Evolutionary conservation across 2,113 vertebrate species (phyloP).

Genomic region (Rhinolophus ferrumequinum): DNA sequence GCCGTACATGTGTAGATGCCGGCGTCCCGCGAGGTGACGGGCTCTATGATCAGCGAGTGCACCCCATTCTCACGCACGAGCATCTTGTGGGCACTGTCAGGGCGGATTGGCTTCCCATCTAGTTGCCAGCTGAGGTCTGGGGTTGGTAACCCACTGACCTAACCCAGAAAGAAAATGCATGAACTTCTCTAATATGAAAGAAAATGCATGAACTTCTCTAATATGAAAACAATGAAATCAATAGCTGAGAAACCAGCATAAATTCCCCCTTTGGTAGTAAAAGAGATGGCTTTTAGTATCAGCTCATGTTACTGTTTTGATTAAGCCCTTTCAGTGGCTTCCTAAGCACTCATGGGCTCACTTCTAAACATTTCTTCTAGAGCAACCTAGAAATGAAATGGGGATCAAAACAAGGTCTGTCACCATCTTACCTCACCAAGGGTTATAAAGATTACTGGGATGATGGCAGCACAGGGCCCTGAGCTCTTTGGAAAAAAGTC

Average conservation of each 20-base stretch:
- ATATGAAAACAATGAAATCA: not conserved
- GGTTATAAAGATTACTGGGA: not conserved
- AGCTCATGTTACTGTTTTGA: not conserved
- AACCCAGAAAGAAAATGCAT: constrained; percentile 27
- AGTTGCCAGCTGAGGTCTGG: constrained; percentile 98
- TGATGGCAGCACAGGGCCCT: not conserved
- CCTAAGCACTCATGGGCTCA: not conserved
- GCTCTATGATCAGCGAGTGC: constrained; percentile 97
- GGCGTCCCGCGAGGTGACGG: constrained; percentile 93
- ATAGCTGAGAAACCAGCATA: not conserved
- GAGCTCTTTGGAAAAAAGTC: not conserved
- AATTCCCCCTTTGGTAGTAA: not conserved
- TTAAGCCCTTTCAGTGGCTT: not conserved
- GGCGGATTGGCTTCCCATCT: constrained; percentile 93
- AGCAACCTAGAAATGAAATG: not conserved
- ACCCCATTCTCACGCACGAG: constrained; percentile 97
- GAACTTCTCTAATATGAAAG: not conserved
- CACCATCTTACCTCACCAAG: not conserved
- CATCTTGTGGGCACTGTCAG: constrained; percentile 97
- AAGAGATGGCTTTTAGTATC: not conserved
- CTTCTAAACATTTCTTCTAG: not conserved
- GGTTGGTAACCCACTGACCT: constrained; percentile 98
- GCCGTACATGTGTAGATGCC: constrained; percentile 97
- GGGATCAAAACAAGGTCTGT: not conserved
- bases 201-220: not conserved